phyloP scores from a whole-genome alignment of 1,140 invertebrate species.

The Sinella curviseta region DNA sequence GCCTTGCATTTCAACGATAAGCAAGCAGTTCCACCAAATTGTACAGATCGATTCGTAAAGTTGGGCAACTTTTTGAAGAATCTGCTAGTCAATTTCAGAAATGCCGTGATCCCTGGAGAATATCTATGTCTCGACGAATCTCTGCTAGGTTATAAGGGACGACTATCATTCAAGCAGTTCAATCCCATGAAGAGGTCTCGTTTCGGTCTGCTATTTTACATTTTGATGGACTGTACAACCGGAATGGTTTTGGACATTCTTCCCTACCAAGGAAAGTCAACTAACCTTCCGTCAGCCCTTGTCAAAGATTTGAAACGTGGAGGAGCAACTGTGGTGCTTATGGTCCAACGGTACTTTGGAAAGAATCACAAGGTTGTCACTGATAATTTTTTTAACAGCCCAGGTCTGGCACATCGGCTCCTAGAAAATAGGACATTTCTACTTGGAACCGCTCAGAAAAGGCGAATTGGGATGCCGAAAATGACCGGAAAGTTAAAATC shows the following conservation, averaged over 20 bases:
- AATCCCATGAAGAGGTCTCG: conserved; percentile 54
- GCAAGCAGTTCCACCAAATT: neutral
- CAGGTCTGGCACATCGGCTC: conserved; percentile 50
- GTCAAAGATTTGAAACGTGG: conserved; percentile 48
- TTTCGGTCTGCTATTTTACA: conserved; percentile 55
- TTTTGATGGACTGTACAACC: conserved; percentile 50
- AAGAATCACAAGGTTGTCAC: conserved; percentile 53
- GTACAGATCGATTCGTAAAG: conserved; percentile 35
- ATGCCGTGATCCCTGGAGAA: conserved; percentile 46
- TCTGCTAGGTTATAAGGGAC: conserved; percentile 53
- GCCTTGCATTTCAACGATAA: conserved; percentile 48
- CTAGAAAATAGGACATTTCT: conserved; percentile 50
- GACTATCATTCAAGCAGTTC: conserved; percentile 54
- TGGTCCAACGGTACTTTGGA: conserved; percentile 50
- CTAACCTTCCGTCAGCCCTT: conserved; percentile 16
- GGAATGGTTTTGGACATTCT: conserved; percentile 51
- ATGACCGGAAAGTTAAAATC: conserved; percentile 7
- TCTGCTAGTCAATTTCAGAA: conserved; percentile 44
- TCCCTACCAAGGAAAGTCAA: conserved; percentile 48
- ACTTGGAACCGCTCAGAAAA: conserved; percentile 51
- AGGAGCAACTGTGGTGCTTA: conserved; percentile 51
- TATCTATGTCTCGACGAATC: conserved; percentile 55
- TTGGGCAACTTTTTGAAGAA: conserved; percentile 31
- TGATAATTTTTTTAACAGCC: conserved; percentile 55
- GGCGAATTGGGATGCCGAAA: conserved; percentile 46